Percentiles rank a stretch among this genome's conserved stretches.
phyloP scores from a whole-genome alignment of 2,113 vertebrate genomes.

The Antechinus stuartii region DNA sequence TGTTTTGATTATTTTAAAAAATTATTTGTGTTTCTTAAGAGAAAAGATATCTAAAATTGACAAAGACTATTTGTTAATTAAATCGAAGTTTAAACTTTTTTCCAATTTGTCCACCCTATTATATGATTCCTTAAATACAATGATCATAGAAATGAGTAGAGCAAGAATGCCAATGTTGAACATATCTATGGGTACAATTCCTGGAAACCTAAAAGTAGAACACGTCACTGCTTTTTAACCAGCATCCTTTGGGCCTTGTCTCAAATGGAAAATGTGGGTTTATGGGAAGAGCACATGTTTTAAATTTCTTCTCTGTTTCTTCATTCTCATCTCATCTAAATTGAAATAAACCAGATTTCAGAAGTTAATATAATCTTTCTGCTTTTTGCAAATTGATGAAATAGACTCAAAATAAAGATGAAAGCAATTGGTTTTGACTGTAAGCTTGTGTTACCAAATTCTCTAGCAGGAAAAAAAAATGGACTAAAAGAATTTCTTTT shows the following conservation, averaged over 20 bases:
- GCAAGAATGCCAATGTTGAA: conserved; percentile 18
- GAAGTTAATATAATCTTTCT: conserved; percentile 36
- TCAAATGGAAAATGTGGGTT: conserved; percentile 50
- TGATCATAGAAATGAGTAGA: conserved; percentile 37
- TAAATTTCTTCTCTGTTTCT: conserved; percentile 30
- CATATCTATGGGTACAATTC: neutral
- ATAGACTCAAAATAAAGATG: conserved; percentile 7
- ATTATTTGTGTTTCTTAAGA: conserved; percentile 40
- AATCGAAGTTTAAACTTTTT: conserved; percentile 57
- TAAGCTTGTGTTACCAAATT: neutral
- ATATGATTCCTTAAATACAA: conserved; percentile 10
- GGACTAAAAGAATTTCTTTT: neutral
- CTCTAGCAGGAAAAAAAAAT: neutral
- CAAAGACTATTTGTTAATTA: conserved; percentile 66
- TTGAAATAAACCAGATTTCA: conserved; percentile 53
- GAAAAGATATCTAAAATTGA: conserved; percentile 46
- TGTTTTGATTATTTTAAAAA: neutral
- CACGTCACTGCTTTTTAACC: neutral
- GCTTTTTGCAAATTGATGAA: neutral
- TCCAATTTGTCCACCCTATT: conserved; percentile 40
- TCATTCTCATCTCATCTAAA: conserved; percentile 41
- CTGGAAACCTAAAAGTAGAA: neutral
- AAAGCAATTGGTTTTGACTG: neutral
- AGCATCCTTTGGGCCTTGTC: neutral
- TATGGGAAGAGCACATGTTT: neutral